Evolutionary conservation across 2,113 vertebrate species (phyloP), one percentile per base, ranked within the genome.

Genomic region (Otus sunia): DNA sequence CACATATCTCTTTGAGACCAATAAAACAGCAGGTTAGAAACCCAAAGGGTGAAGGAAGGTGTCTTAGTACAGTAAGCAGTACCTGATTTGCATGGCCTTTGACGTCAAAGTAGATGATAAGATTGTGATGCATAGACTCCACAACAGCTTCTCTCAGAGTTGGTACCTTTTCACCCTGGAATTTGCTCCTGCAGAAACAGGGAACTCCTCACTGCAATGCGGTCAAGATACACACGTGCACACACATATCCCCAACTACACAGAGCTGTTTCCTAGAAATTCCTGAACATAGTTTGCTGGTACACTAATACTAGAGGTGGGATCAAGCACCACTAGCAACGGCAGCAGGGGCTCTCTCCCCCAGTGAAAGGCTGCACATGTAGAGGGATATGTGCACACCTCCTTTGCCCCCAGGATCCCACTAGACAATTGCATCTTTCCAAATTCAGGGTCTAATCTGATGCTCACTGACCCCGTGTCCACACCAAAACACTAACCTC

Each of bases 71-170:
- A 77, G 30, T 15, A 53, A 91, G 83, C 3, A 2, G 47, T 98
- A 99, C 99, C 99, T 99, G 97, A 49, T 98, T 96, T 85, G 99
- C 99, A 85, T 99, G 98, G 97, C 99, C 98, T 98, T 99, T 99
- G 96, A 99, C 98, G 96, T 99, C 99, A 16, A 99, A 99, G 98
- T 99, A 99, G 95, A 99, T 98, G 30, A 91, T 98, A 68, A 99
- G 98, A 93, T 99, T 98, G 87, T 98, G 96, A 82, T 90, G 97
- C 92, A 99, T 95, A 82, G 98, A 98, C 91, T 99, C 99, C 95
- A 98, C 92, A 68, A 99, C 98, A 2, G 99, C 99, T 97, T 99
- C 99, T 96, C 98, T 97, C 93, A 99, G 96, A 16, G 99, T 99
- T 12, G 99, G 99, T 23, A 99, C 97, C 96, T 98, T 99, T 97